A percentile compares a stretch with the other conserved stretches of the same genome.
phyloP scores from a whole-genome alignment of 2,797 vertebrate genomes.

The Margarornis squamiger region DNA sequence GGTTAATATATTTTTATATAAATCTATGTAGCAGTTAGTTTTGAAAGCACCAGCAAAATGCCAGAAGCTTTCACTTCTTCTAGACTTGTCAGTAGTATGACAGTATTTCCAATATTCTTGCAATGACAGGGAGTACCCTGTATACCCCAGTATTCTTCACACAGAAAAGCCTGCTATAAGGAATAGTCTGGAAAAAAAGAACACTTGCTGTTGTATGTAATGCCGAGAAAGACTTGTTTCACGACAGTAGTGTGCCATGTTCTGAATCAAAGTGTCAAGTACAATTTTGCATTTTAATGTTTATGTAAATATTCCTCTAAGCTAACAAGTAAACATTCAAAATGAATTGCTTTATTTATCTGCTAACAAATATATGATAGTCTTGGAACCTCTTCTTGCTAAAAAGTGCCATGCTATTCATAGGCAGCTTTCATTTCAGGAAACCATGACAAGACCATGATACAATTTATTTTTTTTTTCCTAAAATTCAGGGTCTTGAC shows the following conservation, averaged over 20 bases:
- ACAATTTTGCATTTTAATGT: conserved; percentile 1
- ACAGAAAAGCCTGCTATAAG: neutral
- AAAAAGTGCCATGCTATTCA: neutral
- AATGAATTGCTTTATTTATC: neutral
- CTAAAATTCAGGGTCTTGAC: neutral
- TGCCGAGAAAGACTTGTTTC: neutral
- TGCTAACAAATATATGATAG: neutral
- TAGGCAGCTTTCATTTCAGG: neutral
- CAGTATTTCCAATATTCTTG: neutral
- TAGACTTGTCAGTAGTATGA: neutral
- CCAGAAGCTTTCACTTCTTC: neutral
- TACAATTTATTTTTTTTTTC: neutral
- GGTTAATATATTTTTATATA: neutral
- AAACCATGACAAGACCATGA: neutral
- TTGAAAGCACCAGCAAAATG: neutral
- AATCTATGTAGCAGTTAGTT: neutral
- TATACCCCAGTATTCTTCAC: neutral
- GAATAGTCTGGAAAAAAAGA: neutral
- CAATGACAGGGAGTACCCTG: neutral
- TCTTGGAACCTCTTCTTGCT: neutral
- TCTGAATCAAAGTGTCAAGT: conserved; percentile 10
- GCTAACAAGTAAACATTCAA: conserved; percentile 4
- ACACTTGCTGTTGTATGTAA: neutral
- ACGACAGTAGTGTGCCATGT: neutral
- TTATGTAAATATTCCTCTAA: neutral